Conservation (phyloP, 2,113 vertebrate species). For the Sterrhoptilus dennistouni region DNA sequence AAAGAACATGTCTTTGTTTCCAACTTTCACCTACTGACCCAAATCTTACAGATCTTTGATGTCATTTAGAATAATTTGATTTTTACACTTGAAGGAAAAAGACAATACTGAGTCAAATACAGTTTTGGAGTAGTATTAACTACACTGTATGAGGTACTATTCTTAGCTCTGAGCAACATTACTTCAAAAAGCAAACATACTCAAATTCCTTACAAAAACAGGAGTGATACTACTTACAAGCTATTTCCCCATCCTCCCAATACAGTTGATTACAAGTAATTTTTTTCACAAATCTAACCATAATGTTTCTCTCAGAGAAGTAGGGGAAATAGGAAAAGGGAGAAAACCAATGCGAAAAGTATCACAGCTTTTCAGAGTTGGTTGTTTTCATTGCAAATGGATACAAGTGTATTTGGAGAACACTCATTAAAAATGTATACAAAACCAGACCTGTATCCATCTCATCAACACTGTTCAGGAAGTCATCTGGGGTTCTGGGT, state of each 20-base stretch:
- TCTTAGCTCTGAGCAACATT: neutral
- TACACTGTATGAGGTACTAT: neutral
- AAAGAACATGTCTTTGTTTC: neutral
- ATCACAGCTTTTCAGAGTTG: neutral
- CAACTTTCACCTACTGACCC: neutral
- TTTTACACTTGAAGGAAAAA: neutral
- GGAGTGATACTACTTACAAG: neutral
- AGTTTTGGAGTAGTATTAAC: neutral
- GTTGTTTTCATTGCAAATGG: neutral
- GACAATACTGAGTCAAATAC: neutral
- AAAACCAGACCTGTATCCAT: conserved; percentile 92
- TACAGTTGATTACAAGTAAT: neutral
- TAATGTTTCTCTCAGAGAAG: neutral
- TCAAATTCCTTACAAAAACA: neutral
- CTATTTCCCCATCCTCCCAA: neutral
- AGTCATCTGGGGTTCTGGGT: conserved; percentile 96
- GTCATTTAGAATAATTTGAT: neutral
- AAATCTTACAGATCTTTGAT: neutral
- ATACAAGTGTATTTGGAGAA: neutral
- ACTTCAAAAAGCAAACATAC: neutral
- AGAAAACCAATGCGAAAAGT: neutral
- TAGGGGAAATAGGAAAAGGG: neutral
- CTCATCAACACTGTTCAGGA: conserved; percentile 98
- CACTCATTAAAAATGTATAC: neutral
- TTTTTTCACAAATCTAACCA: neutral